phyloP scores from a whole-genome alignment of 2,888 invertebrate genomes.

The Torymus texanus region DNA sequence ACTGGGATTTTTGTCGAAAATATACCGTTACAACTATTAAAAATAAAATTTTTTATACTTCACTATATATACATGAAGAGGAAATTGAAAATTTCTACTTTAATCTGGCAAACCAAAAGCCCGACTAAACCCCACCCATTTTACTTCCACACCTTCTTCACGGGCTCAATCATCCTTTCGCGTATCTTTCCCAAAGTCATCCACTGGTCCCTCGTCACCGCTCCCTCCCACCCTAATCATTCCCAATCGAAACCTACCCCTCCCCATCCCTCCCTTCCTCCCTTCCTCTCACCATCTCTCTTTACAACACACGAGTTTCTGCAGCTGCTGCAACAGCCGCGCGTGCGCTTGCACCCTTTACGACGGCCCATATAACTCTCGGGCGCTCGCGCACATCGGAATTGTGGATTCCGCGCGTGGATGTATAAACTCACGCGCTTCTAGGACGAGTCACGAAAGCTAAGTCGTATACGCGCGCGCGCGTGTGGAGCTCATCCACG shows the following conservation, averaged over 20 bases:
- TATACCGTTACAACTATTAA: no score
- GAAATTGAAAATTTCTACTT: no score
- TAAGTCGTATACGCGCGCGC: slow-evolving; percentile 13
- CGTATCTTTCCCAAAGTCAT: background rate
- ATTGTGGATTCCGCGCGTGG: slow-evolving; percentile 29
- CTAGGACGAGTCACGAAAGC: background rate
- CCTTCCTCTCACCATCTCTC: no score
- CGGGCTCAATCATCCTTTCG: background rate
- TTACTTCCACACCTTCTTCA: background rate
- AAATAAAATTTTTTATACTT: no score
- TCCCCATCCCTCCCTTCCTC: no score
- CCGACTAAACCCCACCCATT: no score
- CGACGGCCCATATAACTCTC: slow-evolving; percentile 24
- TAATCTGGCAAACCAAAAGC: no score
- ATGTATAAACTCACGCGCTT: slow-evolving; percentile 27
- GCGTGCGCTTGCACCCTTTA: background rate
- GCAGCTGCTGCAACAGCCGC: no score
- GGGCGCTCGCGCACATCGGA: slow-evolving; percentile 9
- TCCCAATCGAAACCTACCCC: no score
- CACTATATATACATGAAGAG: no score
- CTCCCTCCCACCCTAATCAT: background rate
- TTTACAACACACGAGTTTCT: no score
- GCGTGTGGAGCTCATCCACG: slow-evolving; percentile 21
- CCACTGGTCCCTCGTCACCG: slow-evolving; percentile 1
- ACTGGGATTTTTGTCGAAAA: no score